Conservation (phyloP, 2,797 vertebrate genomes). For the Tadarida brasiliensis region DNA sequence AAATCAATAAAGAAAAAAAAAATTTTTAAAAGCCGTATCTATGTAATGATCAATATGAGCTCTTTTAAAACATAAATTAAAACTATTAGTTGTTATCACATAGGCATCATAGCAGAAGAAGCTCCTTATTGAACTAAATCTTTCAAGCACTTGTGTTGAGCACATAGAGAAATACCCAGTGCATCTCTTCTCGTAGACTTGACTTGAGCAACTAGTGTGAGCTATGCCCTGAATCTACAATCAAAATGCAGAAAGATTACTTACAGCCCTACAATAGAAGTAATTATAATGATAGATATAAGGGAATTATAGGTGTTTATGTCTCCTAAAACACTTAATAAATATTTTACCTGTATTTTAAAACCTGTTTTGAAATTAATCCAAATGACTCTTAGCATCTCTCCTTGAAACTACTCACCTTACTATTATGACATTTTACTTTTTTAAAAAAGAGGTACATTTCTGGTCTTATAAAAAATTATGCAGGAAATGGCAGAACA, state of each 20-base stretch:
- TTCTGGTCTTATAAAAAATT: slow-evolving; percentile 72
- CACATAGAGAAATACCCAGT: not conserved
- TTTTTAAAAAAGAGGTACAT: slow-evolving; percentile 63
- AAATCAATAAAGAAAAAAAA: no score
- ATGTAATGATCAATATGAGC: not conserved
- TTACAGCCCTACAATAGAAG: not conserved
- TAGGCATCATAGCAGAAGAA: not conserved
- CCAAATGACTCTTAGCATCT: slow-evolving; percentile 74
- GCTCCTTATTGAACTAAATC: not conserved
- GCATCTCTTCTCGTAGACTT: not conserved
- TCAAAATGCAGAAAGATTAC: slow-evolving; percentile 41
- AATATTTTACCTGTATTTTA: slow-evolving; percentile 59
- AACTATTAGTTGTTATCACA: not conserved
- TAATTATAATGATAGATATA: slow-evolving; percentile 23
- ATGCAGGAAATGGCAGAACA: slow-evolving; percentile 78
- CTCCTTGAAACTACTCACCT: slow-evolving; percentile 43
- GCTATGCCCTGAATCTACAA: not conserved
- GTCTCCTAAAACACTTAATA: slow-evolving; percentile 57
- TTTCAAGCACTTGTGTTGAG: not conserved
- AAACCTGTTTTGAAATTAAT: slow-evolving; percentile 63
- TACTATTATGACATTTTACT: slow-evolving; percentile 74
- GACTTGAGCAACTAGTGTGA: not conserved
- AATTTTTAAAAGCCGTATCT: not conserved
- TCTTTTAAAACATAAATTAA: not conserved
- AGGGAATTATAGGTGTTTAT: slow-evolving; percentile 60